phyloP scores from a whole-genome alignment of 2,888 invertebrate species.

The Amiota communis region DNA sequence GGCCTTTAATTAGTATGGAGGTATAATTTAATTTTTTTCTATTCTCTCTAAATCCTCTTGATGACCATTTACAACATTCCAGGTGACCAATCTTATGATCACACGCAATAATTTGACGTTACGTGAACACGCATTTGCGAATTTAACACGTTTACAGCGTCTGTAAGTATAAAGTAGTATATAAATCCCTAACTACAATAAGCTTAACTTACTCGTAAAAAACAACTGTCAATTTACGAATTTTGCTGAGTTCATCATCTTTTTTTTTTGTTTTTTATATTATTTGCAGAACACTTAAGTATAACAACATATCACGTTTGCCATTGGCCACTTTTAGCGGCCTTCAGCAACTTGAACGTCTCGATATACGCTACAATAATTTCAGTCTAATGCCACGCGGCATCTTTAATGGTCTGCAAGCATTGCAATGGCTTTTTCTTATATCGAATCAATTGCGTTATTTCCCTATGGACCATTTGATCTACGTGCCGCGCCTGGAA shows the following conservation, averaged over 20 bases:
- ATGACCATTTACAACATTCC: constrained; percentile 1
- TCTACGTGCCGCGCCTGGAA: constrained; percentile 69
- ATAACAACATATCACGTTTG: constrained; percentile 70
- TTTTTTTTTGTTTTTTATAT: constrained; percentile 20
- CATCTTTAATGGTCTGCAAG: constrained; percentile 72
- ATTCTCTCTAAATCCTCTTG: neutral
- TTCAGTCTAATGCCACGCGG: constrained; percentile 68
- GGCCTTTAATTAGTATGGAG: constrained; percentile 61
- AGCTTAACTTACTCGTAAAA: no score
- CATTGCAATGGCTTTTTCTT: constrained; percentile 74
- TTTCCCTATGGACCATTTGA: constrained; percentile 73
- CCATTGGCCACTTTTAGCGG: constrained; percentile 65
- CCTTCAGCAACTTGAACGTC: constrained; percentile 60
- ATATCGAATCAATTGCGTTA: constrained; percentile 73
- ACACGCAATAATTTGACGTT: constrained; percentile 68
- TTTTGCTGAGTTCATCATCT: constrained; percentile 10
- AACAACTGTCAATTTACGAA: neutral
- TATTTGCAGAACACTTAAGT: constrained; percentile 63
- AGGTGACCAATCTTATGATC: constrained; percentile 68
- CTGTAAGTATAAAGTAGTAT: constrained; percentile 67
- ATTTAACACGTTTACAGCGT: constrained; percentile 56
- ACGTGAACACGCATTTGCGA: constrained; percentile 58
- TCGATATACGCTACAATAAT: constrained; percentile 68
- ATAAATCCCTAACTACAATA: neutral
- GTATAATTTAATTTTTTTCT: constrained; percentile 43